A percentile compares a stretch with the other conserved stretches of the same genome.
Conservation (phyloP, 2,888 invertebrate genomes). For the Brachyopa scutellaris region DNA sequence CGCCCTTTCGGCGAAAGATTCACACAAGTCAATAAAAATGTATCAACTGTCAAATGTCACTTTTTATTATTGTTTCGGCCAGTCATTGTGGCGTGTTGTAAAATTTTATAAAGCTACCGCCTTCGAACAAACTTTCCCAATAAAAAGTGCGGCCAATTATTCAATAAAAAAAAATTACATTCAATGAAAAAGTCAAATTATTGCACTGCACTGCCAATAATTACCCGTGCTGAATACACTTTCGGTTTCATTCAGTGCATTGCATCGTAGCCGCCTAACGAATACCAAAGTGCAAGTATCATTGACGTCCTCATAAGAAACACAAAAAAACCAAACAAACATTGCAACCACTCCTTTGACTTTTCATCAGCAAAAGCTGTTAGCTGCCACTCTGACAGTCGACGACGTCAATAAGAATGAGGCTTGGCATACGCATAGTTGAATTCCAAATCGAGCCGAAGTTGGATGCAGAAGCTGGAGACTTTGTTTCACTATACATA, state of each 20-base stretch:
- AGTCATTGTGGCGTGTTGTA: not conserved
- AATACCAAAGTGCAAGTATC: conserved; percentile 1
- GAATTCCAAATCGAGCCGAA: conserved; percentile 27
- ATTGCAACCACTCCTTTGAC: conserved; percentile 38
- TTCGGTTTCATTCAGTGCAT: conserved; percentile 25
- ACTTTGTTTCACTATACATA: not conserved
- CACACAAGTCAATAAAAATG: not conserved
- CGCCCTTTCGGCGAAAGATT: not conserved
- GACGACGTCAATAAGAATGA: conserved; percentile 34
- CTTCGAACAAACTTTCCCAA: conserved; percentile 9
- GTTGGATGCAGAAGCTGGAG: conserved; percentile 28
- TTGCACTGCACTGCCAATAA: conserved; percentile 47
- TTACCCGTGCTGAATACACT: conserved; percentile 12
- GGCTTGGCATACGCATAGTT: not conserved
- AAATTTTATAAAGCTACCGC: conserved; percentile 35
- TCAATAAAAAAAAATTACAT: too few species aligned
- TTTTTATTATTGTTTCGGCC: not conserved
- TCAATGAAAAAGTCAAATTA: conserved; percentile 28
- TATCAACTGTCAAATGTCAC: not conserved
- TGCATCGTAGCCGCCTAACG: not conserved
- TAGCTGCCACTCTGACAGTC: too few species aligned
- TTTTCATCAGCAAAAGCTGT: conserved; percentile 44
- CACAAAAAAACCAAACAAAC: not conserved
- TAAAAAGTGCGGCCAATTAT: too few species aligned
- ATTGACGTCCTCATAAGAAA: conserved; percentile 18